phyloP scores from a whole-genome alignment of 1,140 invertebrate genomes.

The Aporrectodea caliginosa region DNA sequence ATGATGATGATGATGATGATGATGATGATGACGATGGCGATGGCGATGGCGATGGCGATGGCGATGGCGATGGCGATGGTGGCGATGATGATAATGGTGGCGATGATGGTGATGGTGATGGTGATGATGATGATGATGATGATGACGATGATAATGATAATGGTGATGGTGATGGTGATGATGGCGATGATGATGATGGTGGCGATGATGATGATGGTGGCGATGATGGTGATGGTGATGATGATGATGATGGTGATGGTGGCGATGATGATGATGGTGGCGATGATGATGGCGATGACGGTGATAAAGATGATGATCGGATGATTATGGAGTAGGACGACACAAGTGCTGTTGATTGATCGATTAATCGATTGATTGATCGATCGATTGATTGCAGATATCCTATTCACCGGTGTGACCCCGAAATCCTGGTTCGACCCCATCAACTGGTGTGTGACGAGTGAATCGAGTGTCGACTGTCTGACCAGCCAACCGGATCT shows the following conservation, averaged over 20 bases:
- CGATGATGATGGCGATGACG: background rate
- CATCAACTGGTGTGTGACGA: background rate
- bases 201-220: background rate
- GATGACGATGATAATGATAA: background rate
- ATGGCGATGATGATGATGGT: background rate
- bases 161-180: background rate
- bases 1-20: constrained; percentile 3
- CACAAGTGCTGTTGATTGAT: too few species aligned
- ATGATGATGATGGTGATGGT: background rate
- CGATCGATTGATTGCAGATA: background rate
- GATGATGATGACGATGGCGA: background rate
- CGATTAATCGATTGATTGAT: background rate
- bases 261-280: background rate
- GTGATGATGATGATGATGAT: constrained; percentile 1
- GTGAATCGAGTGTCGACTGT: background rate
- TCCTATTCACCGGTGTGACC: background rate
- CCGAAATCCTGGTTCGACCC: background rate
- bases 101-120: background rate
- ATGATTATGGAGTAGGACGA: background rate
- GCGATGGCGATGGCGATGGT: background rate
- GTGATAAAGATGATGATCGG: background rate
- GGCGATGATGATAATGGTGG: background rate
- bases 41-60: background rate
- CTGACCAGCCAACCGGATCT: background rate
- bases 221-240: background rate